These are phyloP conservation scores for Bombus terrestris DNA, from an alignment of 1,140 invertebrate species.

Conservation along the genomic window DNA sequence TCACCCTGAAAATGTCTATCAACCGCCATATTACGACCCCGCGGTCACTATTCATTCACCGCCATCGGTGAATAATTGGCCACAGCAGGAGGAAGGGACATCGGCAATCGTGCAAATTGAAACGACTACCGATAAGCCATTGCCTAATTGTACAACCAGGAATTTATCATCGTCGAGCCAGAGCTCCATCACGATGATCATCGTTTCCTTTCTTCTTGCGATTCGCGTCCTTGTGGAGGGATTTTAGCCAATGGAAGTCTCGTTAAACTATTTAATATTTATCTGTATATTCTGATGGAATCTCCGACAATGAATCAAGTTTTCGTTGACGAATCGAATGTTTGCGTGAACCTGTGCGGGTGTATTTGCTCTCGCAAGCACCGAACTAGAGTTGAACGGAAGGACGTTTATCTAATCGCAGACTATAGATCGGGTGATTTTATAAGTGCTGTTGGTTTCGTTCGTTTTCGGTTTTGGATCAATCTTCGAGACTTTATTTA, in stretches of 20 bases:
- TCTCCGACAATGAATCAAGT: not conserved
- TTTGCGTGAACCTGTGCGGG: conserved; percentile 33
- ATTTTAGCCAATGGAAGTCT: conserved; percentile 35
- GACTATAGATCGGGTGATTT: not conserved
- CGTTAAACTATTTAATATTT: not conserved
- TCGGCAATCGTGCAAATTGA: not conserved
- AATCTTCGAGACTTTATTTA: too few species aligned
- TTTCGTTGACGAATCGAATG: not conserved
- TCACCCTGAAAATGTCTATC: conserved; percentile 52
- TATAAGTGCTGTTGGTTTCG: conserved; percentile 13
- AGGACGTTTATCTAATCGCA: conserved; percentile 14
- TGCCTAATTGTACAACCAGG: conserved; percentile 41
- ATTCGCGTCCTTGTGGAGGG: conserved; percentile 16
- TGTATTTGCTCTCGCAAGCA: conserved; percentile 52
- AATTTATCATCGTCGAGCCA: not conserved
- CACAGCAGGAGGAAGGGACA: not conserved
- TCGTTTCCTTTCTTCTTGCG: not conserved
- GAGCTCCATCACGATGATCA: not conserved
- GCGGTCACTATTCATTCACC: conserved; percentile 49
- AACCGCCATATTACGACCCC: conserved; percentile 62
- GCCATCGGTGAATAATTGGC: not conserved
- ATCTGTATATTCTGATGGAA: not conserved
- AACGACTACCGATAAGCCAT: conserved; percentile 59
- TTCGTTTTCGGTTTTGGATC: not conserved
- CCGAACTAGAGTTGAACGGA: conserved; percentile 17